Evolutionary conservation across 2,797 vertebrate species (phyloP).

Genomic region (Macropus fuliginosus): DNA sequence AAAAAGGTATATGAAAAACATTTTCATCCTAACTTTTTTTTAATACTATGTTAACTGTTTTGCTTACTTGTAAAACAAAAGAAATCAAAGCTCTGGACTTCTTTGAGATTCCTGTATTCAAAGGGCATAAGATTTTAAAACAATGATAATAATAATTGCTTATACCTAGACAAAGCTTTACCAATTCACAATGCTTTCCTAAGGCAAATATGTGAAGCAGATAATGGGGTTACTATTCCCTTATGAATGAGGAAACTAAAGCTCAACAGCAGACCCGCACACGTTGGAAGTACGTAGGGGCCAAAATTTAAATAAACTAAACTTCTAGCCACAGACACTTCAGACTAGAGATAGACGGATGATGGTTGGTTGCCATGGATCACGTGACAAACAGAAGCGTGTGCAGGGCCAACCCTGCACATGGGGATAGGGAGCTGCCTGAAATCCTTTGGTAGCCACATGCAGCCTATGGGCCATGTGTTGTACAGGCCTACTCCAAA

Average conservation of each 20-base stretch:
- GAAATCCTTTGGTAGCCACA: no score
- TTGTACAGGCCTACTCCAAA: background rate
- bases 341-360: no score
- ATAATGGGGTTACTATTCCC: background rate
- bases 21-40: constrained; percentile 43
- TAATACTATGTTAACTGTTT: constrained; percentile 15
- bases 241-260: background rate
- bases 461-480: no score
- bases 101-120: constrained; percentile 28
- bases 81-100: constrained; percentile 10
- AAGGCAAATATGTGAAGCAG: background rate
- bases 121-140: constrained; percentile 5
- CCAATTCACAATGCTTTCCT: background rate
- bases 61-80: constrained; percentile 16
- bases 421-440: no score
- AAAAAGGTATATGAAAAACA: constrained; percentile 30
- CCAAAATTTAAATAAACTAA: no score
- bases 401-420: no score
- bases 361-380: no score
- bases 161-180: background rate
- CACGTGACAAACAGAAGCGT: no score
- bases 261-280: background rate
- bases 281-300: no score
- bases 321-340: no score
- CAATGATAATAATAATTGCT: background rate